These are phyloP conservation scores for Elephas maximus DNA, from an alignment of 2,113 vertebrate genomes.

Conservation along the genomic window DNA sequence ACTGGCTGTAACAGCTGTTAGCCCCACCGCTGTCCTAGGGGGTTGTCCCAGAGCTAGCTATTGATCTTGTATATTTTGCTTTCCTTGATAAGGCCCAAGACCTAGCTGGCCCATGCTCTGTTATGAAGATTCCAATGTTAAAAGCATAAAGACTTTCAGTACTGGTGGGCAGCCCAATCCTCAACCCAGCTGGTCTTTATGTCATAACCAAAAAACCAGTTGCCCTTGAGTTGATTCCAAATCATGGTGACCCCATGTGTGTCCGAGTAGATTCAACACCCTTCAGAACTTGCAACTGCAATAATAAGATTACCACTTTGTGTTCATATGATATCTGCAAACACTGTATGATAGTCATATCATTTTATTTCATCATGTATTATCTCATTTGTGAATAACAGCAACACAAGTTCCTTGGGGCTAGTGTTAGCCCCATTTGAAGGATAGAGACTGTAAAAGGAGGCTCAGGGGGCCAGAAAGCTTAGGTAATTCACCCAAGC, in stretches of 20 bases:
- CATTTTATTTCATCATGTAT: neutral
- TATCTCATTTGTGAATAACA: neutral
- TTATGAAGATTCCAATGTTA: neutral
- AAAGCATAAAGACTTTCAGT: neutral
- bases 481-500: neutral
- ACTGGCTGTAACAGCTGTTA: neutral
- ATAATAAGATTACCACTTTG: neutral
- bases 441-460: neutral
- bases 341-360: accelerated
- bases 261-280: neutral
- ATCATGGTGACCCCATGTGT: neutral
- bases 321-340: neutral
- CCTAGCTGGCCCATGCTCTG: neutral
- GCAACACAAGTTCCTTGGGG: neutral
- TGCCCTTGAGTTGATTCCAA: neutral
- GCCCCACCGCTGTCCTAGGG: neutral
- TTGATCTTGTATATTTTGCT: neutral
- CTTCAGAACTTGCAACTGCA: neutral
- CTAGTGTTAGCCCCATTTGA: neutral
- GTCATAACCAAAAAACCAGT: neutral
- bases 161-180: neutral
- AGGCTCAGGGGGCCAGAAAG: neutral
- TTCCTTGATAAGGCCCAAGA: neutral
- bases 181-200: neutral
- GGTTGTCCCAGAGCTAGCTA: neutral